Base-by-base conservation (phyloP, 2,888 invertebrate species). In the Clusia tigrina region DNA sequence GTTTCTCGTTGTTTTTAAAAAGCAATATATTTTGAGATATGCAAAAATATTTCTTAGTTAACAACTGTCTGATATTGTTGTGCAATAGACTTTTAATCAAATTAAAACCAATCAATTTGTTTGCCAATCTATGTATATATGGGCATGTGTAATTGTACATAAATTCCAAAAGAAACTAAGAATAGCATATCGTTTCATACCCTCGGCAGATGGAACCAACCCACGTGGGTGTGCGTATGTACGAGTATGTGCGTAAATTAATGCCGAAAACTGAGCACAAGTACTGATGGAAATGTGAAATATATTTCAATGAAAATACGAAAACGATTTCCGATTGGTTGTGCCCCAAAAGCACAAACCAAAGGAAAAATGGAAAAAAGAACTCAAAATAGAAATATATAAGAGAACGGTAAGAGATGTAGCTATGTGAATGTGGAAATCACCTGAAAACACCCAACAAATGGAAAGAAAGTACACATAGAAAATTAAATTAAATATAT, bases 291-390 rank as follows among this genome's bases (percentile, higher is more conserved):
- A 60, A 48, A 54, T 55, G 2, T 17, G n/a, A 46, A 58, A 24
- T 23, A 48, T 26, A 32, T 38, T 53, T 37, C 58, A 46, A 58
- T 51, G 54, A 54, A 62, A 62, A 62, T 58, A 64, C 22, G 38
- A 58, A 54, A 52, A 69, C 70, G 74, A 68, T 72, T 73, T 77
- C 78, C 76, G 77, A 78, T 77, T 77, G 78, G 78, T 76, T 69
- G 74, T 68, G 68, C 65, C 69, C 69, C 72, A 69, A 67, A 73
- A 74, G 76, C 64, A 70, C 67, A 74, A 70, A 76, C 69, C 69
- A 69, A 69, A 66, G 62, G 60, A 57, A 66, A 64, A 64, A 54
- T 22, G 20, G 22, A 3, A 48, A 22, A 48, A 48, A n/a, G 54
- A 54, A 54, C 23, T 3, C 3, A 54, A 54, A 54, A 54, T 15